Percentiles rank a stretch among this genome's conserved stretches.
These are phyloP conservation scores for Cerceris ruficornis DNA, from an alignment of 2,888 invertebrate genomes.

Conservation along the genomic window DNA sequence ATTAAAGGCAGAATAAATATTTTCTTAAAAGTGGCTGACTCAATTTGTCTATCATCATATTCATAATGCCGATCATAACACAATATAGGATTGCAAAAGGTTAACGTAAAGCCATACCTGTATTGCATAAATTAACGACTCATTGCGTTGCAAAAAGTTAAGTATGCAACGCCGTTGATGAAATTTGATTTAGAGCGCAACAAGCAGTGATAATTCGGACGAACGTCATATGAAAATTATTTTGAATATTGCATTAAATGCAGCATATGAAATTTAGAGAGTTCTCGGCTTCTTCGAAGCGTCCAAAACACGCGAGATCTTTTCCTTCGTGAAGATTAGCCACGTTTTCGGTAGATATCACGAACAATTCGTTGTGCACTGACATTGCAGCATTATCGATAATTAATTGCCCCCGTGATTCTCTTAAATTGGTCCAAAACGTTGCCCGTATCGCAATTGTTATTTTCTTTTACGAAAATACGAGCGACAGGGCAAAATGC, in stretches of 20 bases:
- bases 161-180: neutral
- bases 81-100: neutral
- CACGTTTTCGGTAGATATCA: constrained; percentile 17
- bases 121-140: no score
- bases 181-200: neutral
- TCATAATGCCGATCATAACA: neutral
- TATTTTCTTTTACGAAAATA: constrained; percentile 3
- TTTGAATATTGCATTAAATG: constrained; percentile 39
- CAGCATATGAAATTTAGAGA: constrained; percentile 51
- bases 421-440: neutral
- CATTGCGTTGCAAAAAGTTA: neutral
- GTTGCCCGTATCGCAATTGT: neutral
- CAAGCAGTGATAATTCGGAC: constrained; percentile 9
- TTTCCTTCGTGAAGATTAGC: constrained; percentile 34
- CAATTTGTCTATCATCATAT: neutral
- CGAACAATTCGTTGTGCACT: constrained; percentile 22
- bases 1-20: neutral
- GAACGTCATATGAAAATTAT: constrained; percentile 40
- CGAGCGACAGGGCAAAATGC: neutral
- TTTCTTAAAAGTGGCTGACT: neutral
- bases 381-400: constrained; percentile 24
- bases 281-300: constrained; percentile 37
- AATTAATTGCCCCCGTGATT: constrained; percentile 39
- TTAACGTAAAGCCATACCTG: no score
- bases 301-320: constrained; percentile 14